These are phyloP conservation scores for Mandrillus leucophaeus DNA, from an alignment of 2,113 vertebrate genomes.

Conservation along the genomic window DNA sequence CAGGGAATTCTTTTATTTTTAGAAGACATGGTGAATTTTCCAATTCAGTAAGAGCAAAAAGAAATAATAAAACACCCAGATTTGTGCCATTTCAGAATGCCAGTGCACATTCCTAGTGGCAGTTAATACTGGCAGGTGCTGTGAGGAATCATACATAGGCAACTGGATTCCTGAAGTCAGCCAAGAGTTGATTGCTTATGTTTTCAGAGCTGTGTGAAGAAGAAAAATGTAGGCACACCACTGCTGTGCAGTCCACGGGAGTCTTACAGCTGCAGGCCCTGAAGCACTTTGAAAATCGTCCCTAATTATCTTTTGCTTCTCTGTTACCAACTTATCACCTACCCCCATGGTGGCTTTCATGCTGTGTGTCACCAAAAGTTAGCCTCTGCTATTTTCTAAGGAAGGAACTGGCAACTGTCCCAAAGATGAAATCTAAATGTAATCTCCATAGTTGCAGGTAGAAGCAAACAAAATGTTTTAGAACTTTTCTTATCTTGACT, in stretches of 20 bases:
- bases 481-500: not conserved
- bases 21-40: constrained; percentile 4
- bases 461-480: constrained; percentile 15
- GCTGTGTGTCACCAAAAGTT: not conserved
- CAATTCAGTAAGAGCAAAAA: not conserved
- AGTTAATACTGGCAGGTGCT: not conserved
- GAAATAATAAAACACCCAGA: not conserved
- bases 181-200: constrained; percentile 3
- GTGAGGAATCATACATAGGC: not conserved
- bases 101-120: not conserved
- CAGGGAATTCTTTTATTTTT: not conserved
- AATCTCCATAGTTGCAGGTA: not conserved
- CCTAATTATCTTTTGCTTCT: constrained; percentile 34
- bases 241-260: not conserved
- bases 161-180: not conserved
- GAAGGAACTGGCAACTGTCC: not conserved
- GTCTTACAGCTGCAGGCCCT: not conserved
- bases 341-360: not conserved
- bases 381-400: not conserved
- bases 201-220: constrained; percentile 46
- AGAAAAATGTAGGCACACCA: not conserved
- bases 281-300: not conserved
- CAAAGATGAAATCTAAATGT: not conserved
- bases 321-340: constrained; percentile 41
- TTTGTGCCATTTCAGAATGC: not conserved